These are phyloP conservation scores for Orestias chungarensis DNA, from an alignment of 2,797 vertebrate genomes.

Conservation along the genomic window DNA sequence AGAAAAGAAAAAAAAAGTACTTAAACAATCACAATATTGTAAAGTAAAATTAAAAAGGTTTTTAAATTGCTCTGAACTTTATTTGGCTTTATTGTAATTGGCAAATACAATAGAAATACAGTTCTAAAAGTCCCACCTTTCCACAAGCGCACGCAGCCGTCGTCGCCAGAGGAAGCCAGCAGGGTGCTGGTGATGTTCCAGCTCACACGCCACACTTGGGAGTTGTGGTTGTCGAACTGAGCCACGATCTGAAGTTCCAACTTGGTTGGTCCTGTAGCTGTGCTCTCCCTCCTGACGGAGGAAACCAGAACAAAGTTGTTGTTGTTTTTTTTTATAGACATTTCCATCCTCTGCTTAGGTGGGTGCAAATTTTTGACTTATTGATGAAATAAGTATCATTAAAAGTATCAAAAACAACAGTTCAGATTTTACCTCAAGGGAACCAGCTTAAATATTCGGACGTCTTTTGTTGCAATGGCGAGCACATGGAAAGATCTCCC, in stretches of 20 bases:
- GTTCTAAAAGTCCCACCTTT: conserved; percentile 82
- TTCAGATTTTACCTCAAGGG: conserved; percentile 96
- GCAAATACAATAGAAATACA: background rate
- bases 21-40: too few relatives aligned
- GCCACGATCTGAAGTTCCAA: conserved; percentile 95
- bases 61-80: background rate
- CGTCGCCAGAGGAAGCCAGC: conserved; percentile 95
- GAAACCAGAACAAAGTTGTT: background rate
- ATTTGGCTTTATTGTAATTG: background rate
- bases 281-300: conserved; percentile 87
- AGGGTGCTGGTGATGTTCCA: conserved; percentile 99
- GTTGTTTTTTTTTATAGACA: background rate
- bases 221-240: conserved; percentile 98
- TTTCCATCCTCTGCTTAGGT: background rate
- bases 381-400: too few relatives aligned
- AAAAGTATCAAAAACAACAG: too few relatives aligned
- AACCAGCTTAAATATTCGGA: conserved; percentile 94
- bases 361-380: background rate
- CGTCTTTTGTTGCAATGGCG: conserved; percentile 97
- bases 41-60: background rate
- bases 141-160: conserved; percentile 97
- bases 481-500: conserved; percentile 96
- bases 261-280: conserved; percentile 89
- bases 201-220: conserved; percentile 97
- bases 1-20: too few relatives aligned